phyloP scores from a whole-genome alignment of 2,113 vertebrate species.

The Vanacampus margaritifer region DNA sequence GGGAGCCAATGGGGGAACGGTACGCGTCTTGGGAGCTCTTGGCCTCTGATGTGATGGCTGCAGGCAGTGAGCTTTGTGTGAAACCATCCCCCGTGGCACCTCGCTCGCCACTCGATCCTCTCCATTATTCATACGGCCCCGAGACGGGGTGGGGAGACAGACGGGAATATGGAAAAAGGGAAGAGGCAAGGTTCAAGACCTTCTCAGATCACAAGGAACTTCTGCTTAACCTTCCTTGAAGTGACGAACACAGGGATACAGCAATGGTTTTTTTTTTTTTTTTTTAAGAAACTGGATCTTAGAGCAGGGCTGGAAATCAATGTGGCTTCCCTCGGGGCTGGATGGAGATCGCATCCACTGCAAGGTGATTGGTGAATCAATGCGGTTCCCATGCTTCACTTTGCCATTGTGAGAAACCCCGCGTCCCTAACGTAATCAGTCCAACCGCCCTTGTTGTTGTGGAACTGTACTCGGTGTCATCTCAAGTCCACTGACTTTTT shows the following conservation, averaged over 20 bases:
- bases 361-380: constrained; percentile 68
- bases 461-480: neutral
- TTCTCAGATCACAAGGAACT: constrained; percentile 76
- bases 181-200: constrained; percentile 69
- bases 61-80: constrained; percentile 71
- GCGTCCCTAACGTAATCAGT: constrained; percentile 30
- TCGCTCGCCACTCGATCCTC: constrained; percentile 65
- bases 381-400: constrained; percentile 70
- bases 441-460: constrained; percentile 11
- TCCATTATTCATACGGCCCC: constrained; percentile 70
- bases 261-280: constrained; percentile 25
- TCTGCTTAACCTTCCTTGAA: constrained; percentile 76
- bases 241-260: constrained; percentile 66
- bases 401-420: constrained; percentile 62
- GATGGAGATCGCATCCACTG: constrained; percentile 57
- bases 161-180: constrained; percentile 62
- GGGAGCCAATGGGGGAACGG: constrained; percentile 54
- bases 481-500: neutral
- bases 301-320: constrained; percentile 69
- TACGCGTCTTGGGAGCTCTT: constrained; percentile 56
- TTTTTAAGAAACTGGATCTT: constrained; percentile 64
- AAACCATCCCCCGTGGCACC: constrained; percentile 64
- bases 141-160: constrained; percentile 43
- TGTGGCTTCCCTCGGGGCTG: constrained; percentile 59
- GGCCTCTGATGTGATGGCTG: constrained; percentile 75